A percentile compares a stretch with the other conserved stretches of the same genome.
These are phyloP conservation scores for Antrozous pallidus DNA, from an alignment of 2,797 vertebrate species.

Conservation along the genomic window DNA sequence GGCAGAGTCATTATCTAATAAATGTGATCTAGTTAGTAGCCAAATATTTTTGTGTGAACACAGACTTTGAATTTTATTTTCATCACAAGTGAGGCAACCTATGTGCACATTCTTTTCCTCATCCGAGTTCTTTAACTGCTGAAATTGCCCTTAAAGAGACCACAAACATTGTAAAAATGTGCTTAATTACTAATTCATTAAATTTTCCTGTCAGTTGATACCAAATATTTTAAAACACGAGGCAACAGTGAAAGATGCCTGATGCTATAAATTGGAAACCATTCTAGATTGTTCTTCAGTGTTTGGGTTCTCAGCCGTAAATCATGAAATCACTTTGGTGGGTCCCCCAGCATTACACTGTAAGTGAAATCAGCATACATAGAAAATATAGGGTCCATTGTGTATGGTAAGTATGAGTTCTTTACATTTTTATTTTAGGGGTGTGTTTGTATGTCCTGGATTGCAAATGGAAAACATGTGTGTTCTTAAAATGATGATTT, in stretches of 20 bases:
- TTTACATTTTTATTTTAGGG: neutral
- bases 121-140: neutral
- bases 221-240: neutral
- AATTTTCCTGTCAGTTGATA: constrained; percentile 56
- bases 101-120: neutral
- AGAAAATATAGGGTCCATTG: neutral
- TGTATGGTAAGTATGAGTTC: neutral
- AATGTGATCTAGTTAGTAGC: neutral
- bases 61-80: constrained; percentile 27
- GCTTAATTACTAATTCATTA: constrained; percentile 69
- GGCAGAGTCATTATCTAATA: neutral
- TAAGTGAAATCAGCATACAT: neutral
- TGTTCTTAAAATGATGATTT: neutral
- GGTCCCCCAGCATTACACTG: neutral
- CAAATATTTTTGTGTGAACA: neutral
- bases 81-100: neutral
- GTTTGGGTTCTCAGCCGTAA: neutral
- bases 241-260: neutral
- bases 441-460: neutral
- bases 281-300: neutral
- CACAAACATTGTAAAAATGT: constrained; percentile 23
- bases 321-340: neutral
- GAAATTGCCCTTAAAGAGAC: constrained; percentile 8
- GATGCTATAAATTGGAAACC: neutral
- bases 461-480: neutral